Evolutionary conservation across 2,888 invertebrate species (phyloP), one percentile per base, ranked within the genome.

Genomic region (Lycia hirtaria): DNA sequence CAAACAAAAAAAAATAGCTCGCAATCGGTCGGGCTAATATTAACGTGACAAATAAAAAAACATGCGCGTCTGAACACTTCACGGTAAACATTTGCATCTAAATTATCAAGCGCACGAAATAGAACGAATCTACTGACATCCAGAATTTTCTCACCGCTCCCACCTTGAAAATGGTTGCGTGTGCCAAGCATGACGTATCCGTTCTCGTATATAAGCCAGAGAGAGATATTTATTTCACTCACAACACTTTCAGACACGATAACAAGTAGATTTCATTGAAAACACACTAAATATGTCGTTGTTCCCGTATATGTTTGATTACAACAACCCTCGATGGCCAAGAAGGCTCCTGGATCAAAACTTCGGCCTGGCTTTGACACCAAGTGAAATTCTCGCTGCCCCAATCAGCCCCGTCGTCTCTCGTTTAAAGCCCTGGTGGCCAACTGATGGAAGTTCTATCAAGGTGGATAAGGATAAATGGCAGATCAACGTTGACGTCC

Each of bases 401-500:
- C 60, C 64, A 0, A 72, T 80, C 0, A 82, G 76, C 33, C 86
- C 85, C 0, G 49, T 86, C 12, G 47, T 80, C 1, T 71, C 86
- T 2, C 73, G 79, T 0, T 64, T 77, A 15, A 78, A 76, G 49
- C 78, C 82, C 2, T 92, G 92, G 80, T 89, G 88, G 79, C 82
- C 81, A 0, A 76, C 88, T 64, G 82, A 88, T 4, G 89, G 85
- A 0, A 93, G 93, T 1, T 87, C 88, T 9, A 90, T 94, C 56
- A 88, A 92, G 48, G 75, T 81, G 12, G 93, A 93, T 62, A 90
- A 92, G 9, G 92, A 94, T 62, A 92, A 87, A 41, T 95, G 94
- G 80, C 94, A 95, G 71, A 94, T 95, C 26, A 94, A 93, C 67
- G 86, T 96, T 60, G 96, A 97, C 71, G 96, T 96, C 0, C 94